A percentile compares a stretch with the other conserved stretches of the same genome.
Conservation (phyloP, 2,888 invertebrate genomes). For the Tenthredo livida region DNA sequence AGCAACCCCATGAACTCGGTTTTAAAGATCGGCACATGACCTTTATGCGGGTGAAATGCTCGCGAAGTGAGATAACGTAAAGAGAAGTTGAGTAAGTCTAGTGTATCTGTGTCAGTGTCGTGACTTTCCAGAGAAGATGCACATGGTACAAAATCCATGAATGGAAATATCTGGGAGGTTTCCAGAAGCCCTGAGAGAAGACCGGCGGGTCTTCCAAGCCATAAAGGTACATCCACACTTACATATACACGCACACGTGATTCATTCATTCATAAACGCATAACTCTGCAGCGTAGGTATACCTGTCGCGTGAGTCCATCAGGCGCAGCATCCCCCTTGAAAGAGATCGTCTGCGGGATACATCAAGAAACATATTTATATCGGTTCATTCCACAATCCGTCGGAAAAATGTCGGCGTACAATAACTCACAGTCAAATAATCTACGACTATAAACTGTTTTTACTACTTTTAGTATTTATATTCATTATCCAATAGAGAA, state of each 20-base stretch:
- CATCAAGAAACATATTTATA: neutral
- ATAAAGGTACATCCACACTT: constrained; percentile 73
- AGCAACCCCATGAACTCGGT: neutral
- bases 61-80: constrained; percentile 15
- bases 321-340: constrained; percentile 31
- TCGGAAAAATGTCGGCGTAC: neutral
- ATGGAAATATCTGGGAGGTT: constrained; percentile 75
- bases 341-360: neutral
- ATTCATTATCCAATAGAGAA: neutral
- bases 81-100: neutral
- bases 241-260: constrained; percentile 66
- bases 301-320: constrained; percentile 22
- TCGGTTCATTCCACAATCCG: neutral
- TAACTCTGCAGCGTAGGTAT: constrained; percentile 28
- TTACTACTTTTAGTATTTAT: neutral
- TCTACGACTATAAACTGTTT: neutral
- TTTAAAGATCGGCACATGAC: neutral
- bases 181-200: constrained; percentile 73
- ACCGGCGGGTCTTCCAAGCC: constrained; percentile 75
- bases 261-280: constrained; percentile 69
- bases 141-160: constrained; percentile 73
- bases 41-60: neutral
- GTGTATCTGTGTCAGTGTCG: constrained; percentile 46
- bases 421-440: constrained; percentile 4
- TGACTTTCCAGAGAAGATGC: constrained; percentile 70